Conservation (phyloP, 1,140 invertebrate species). For the Elymnias hypermnestra region DNA sequence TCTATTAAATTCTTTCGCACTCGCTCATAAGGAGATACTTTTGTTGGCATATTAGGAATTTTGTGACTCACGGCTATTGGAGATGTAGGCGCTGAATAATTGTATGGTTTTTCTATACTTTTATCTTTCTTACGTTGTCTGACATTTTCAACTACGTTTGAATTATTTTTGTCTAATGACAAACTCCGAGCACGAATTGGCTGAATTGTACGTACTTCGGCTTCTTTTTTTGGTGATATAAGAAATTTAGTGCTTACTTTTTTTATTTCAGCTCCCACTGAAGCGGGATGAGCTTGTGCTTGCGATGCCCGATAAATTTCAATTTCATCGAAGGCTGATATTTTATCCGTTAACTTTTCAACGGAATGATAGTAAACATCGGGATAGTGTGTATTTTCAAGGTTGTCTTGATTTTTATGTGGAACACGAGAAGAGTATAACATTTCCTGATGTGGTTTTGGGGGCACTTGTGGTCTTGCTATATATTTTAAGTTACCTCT, state of each 20-base stretch:
- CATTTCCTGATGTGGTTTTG: conserved; percentile 44
- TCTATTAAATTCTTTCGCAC: conserved; percentile 56
- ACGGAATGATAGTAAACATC: conserved; percentile 67
- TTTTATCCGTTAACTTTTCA: conserved; percentile 51
- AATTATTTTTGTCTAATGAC: conserved; percentile 45
- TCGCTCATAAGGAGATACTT: conserved; percentile 58
- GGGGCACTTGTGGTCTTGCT: conserved; percentile 59
- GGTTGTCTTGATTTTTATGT: conserved; percentile 14
- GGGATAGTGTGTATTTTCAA: conserved; percentile 31
- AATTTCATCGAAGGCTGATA: conserved; percentile 49
- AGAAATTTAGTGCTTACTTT: conserved; percentile 66
- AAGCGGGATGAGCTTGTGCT: conserved; percentile 44
- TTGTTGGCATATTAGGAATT: conserved; percentile 59
- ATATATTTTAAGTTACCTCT: too few species aligned
- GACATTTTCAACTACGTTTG: conserved; percentile 9
- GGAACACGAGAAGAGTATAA: conserved; percentile 14
- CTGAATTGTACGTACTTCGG: conserved; percentile 62
- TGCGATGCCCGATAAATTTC: conserved; percentile 55
- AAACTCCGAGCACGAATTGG: conserved; percentile 63
- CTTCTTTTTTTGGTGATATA: conserved; percentile 71
- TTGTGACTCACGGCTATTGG: conserved; percentile 50
- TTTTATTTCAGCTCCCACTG: conserved; percentile 70
- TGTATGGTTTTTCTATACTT: conserved; percentile 47
- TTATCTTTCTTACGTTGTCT: conserved; percentile 13
- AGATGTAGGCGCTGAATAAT: conserved; percentile 64